Evolutionary conservation across 2,888 invertebrate species (phyloP).

Genomic region (Chrysodeixis includens): DNA sequence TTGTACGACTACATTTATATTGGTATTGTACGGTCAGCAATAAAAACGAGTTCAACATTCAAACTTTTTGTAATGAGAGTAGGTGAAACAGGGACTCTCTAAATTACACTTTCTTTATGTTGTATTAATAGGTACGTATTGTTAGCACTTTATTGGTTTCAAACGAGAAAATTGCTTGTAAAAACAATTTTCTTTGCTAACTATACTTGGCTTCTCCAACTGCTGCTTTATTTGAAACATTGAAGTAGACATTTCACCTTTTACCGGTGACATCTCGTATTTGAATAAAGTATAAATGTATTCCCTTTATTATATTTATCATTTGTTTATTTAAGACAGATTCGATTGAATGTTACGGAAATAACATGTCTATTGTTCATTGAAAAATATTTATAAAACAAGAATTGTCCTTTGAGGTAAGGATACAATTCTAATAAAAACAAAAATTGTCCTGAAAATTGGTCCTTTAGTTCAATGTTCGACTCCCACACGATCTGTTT

Average conservation of each 20-base stretch:
- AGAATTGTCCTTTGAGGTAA: no score
- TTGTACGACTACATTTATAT: conserved; percentile 26
- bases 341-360: not conserved
- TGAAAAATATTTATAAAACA: no score
- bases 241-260: conserved; percentile 36
- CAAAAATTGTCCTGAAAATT: not conserved
- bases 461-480: no score
- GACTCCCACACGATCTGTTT: no score
- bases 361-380: not conserved
- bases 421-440: not conserved
- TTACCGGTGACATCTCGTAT: conserved; percentile 22
- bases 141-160: not conserved
- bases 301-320: not conserved
- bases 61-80: not conserved
- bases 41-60: not conserved
- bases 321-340: not conserved
- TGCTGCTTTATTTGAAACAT: conserved; percentile 40
- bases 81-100: not conserved
- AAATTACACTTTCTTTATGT: not conserved
- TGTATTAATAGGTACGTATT: not conserved
- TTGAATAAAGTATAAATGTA: conserved; percentile 10
- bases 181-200: not conserved
- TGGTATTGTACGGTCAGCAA: conserved; percentile 2
- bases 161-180: not conserved
- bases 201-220: conserved; percentile 31